Conservation (phyloP, 92 coral and sea anemone genomes). For the Palythoa heliodiscus region DNA sequence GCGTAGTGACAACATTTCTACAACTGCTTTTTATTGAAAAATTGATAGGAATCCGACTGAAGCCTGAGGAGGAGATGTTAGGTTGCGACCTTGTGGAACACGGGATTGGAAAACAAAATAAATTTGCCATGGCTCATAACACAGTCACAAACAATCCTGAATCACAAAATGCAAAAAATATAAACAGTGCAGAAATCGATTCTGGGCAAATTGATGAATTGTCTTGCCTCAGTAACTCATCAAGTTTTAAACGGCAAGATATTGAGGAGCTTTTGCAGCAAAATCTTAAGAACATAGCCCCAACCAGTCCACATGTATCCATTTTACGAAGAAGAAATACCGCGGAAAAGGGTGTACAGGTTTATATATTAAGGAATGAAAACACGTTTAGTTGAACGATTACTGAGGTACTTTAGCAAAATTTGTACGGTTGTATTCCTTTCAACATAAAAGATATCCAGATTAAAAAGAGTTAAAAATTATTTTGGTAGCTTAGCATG, state of each 20-base stretch:
- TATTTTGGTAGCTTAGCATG: too few species aligned
- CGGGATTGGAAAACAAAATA: constrained; percentile 53
- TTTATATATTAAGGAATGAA: neutral
- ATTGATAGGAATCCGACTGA: constrained; percentile 69
- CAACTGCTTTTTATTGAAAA: constrained; percentile 60
- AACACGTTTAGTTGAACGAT: too few species aligned
- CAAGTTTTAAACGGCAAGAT: neutral
- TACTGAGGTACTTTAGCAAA: too few species aligned
- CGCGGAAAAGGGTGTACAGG: constrained; percentile 24
- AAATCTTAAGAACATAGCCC: neutral
- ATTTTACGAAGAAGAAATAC: neutral
- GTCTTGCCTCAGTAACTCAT: neutral
- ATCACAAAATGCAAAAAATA: neutral
- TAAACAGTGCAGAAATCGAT: neutral
- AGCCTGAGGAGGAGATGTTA: constrained; percentile 67
- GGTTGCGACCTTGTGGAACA: constrained; percentile 83
- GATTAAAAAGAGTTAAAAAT: too few species aligned
- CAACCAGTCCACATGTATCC: neutral
- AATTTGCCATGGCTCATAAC: neutral
- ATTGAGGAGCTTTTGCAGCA: neutral
- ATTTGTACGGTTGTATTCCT: too few species aligned
- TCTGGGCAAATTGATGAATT: neutral
- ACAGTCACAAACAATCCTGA: neutral
- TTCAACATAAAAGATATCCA: neutral
- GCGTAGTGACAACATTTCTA: constrained; percentile 60